phyloP scores from a whole-genome alignment of 2,888 invertebrate genomes.

The Synanthedon tipuliformis region DNA sequence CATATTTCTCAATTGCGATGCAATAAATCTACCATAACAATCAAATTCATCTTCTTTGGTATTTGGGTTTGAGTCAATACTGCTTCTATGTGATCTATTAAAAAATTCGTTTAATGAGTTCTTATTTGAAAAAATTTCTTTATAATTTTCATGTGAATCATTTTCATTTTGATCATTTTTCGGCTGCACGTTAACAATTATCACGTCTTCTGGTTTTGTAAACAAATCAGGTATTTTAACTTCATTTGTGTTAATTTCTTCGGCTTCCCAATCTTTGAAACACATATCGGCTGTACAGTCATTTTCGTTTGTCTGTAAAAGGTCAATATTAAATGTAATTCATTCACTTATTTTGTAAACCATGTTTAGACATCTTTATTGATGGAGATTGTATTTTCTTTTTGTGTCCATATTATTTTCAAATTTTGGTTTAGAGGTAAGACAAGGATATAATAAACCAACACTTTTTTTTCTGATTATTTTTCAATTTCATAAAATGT shows the following conservation, averaged over 20 bases:
- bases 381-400: too few species aligned
- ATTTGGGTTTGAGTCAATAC: slow-evolving; percentile 21
- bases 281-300: not conserved
- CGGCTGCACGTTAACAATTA: not conserved
- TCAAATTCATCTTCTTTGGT: slow-evolving; percentile 56
- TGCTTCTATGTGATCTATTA: slow-evolving; percentile 13
- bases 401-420: too few species aligned
- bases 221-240: slow-evolving; percentile 20
- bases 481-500: too few species aligned
- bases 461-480: too few species aligned
- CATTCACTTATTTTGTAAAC: too few species aligned
- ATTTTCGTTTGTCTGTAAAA: slow-evolving; percentile 2
- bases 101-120: not conserved
- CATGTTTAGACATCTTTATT: too few species aligned
- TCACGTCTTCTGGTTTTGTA: slow-evolving; percentile 12
- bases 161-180: not conserved
- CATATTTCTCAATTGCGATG: slow-evolving; percentile 53
- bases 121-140: not conserved
- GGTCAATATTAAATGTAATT: too few species aligned
- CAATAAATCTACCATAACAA: slow-evolving; percentile 57
- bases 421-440: too few species aligned
- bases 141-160: not conserved
- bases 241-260: slow-evolving; percentile 8
- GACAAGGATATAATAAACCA: too few species aligned
- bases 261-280: slow-evolving; percentile 9